phyloP scores from a whole-genome alignment of 2,888 invertebrate species.

The Lapara coniferarum region DNA sequence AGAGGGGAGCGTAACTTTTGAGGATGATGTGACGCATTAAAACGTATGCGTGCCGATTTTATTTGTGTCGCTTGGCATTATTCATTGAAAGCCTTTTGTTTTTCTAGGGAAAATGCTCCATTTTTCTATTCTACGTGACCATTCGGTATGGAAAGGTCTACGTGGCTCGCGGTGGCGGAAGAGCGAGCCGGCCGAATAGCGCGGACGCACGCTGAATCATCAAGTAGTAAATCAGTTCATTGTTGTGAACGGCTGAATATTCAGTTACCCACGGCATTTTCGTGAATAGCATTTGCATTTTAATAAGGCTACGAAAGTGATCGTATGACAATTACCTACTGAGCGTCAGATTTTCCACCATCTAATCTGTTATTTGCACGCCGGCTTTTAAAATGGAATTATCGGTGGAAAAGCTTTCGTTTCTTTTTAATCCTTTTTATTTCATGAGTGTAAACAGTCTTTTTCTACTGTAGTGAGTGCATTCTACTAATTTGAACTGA shows the following conservation, averaged over 20 bases:
- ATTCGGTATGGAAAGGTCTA: slow-evolving; percentile 54
- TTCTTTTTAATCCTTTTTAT: slow-evolving; percentile 6
- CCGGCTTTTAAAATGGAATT: slow-evolving; percentile 5
- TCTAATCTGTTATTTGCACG: slow-evolving; percentile 11
- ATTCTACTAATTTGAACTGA: not conserved
- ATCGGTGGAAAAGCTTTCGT: not conserved
- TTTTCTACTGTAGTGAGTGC: not conserved
- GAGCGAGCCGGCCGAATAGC: slow-evolving; percentile 61
- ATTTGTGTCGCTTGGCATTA: not conserved
- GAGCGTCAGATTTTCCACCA: slow-evolving; percentile 22
- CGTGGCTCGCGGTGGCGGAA: slow-evolving; percentile 47
- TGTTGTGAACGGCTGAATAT: slow-evolving; percentile 69
- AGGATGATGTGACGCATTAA: not conserved
- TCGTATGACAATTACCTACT: slow-evolving; percentile 41
- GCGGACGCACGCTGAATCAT: slow-evolving; percentile 72
- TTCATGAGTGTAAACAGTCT: not conserved
- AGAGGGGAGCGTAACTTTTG: slow-evolving; percentile 10
- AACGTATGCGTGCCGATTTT: slow-evolving; percentile 6
- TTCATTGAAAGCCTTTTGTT: slow-evolving; percentile 17
- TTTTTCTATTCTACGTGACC: slow-evolving; percentile 47
- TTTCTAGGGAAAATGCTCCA: slow-evolving; percentile 21
- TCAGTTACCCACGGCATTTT: slow-evolving; percentile 61
- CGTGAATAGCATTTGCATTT: slow-evolving; percentile 60
- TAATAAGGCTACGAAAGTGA: slow-evolving; percentile 50
- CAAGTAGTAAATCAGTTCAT: slow-evolving; percentile 74